Conservation (phyloP, 2,113 vertebrate species). For the Phoenicopterus ruber region DNA sequence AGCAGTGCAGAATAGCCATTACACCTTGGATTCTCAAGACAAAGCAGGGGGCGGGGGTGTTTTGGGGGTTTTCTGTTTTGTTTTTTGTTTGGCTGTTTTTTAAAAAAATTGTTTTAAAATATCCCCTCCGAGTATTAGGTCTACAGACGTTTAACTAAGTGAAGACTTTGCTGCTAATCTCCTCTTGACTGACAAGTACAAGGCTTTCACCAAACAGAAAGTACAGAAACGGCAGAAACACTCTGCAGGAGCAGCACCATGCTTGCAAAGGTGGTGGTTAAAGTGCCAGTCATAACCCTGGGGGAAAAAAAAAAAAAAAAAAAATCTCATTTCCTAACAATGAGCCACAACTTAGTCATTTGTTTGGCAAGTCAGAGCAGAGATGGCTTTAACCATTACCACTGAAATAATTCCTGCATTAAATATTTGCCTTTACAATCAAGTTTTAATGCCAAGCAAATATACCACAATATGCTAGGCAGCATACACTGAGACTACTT, state of each 20-base stretch:
- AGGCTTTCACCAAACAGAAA: not conserved
- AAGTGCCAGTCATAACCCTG: not conserved
- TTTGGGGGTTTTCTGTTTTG: too few relatives aligned
- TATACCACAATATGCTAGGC: not conserved
- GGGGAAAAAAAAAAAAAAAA: too few relatives aligned
- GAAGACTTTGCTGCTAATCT: not conserved
- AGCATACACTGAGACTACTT: not conserved
- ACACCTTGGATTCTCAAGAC: not conserved
- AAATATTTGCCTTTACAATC: not conserved
- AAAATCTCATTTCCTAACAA: not conserved
- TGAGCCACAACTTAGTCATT: not conserved
- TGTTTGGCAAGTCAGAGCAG: not conserved
- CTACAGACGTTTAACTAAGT: not conserved
- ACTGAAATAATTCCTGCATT: not conserved
- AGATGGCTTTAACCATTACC: not conserved
- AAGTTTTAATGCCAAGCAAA: not conserved
- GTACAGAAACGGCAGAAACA: not conserved
- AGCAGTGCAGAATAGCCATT: not conserved
- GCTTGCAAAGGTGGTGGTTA: not conserved
- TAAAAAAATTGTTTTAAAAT: not conserved
- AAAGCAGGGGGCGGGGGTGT: accelerated
- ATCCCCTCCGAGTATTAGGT: not conserved
- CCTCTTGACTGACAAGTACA: not conserved
- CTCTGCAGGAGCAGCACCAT: not conserved
- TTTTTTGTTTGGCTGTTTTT: not conserved